phyloP scores from a whole-genome alignment of 2,113 vertebrate genomes.

The Verasper variegatus region DNA sequence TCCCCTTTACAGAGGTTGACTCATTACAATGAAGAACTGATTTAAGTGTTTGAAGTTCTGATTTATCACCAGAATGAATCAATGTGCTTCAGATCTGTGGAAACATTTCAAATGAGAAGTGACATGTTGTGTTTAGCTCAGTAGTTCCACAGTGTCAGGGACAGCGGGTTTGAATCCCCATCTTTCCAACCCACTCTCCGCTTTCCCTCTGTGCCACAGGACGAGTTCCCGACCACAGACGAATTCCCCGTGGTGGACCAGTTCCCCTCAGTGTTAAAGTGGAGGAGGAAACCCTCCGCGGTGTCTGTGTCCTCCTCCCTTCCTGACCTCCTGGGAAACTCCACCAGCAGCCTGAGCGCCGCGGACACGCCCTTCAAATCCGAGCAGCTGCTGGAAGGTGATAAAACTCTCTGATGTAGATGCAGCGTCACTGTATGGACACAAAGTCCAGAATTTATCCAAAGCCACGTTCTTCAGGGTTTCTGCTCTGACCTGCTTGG shows the following conservation, averaged over 20 bases:
- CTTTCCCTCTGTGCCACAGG: conserved; percentile 54
- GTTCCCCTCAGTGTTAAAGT: conserved; percentile 87
- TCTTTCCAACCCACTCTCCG: conserved; percentile 2
- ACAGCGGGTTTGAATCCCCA: neutral
- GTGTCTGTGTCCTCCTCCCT: conserved; percentile 86
- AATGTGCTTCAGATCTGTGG: neutral
- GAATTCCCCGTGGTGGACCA: conserved; percentile 86
- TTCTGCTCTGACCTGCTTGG: neutral
- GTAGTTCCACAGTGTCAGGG: too few relatives aligned
- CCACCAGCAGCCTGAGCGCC: conserved; percentile 84
- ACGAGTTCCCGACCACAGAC: conserved; percentile 80
- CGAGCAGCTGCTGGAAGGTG: conserved; percentile 84
- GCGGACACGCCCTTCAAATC: conserved; percentile 84
- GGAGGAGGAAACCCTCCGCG: conserved; percentile 89
- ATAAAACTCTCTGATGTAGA: conserved; percentile 18
- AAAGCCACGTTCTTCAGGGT: neutral
- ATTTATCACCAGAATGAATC: neutral
- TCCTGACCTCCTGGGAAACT: conserved; percentile 86
- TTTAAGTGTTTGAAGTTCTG: too few relatives aligned
- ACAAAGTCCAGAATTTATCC: conserved; percentile 24
- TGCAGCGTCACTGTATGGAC: neutral
- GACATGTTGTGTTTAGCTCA: neutral
- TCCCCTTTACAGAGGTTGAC: too few relatives aligned
- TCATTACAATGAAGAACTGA: too few relatives aligned
- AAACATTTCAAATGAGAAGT: neutral